A percentile compares a stretch with the other conserved stretches of the same genome.
These are phyloP conservation scores for Amphipoea lucens DNA, from an alignment of 2,888 invertebrate species.

Conservation along the genomic window DNA sequence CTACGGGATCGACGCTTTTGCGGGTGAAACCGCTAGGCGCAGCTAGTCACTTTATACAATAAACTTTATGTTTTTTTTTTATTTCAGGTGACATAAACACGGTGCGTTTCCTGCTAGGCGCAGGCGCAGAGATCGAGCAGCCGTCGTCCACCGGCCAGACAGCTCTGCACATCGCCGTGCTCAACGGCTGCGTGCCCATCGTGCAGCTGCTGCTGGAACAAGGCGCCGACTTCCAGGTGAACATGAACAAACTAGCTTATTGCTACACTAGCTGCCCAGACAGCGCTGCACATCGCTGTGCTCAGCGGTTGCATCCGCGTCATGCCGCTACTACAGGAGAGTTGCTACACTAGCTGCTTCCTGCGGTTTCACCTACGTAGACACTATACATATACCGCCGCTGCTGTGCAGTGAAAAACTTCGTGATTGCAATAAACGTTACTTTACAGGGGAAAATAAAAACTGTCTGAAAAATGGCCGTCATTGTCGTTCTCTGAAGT, in stretches of 20 bases:
- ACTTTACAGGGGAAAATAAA: neutral
- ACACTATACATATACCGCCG: too few relatives aligned
- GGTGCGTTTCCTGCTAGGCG: constrained; percentile 82
- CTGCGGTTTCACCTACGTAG: neutral
- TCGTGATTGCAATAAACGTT: neutral
- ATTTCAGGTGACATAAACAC: constrained; percentile 81
- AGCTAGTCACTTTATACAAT: neutral
- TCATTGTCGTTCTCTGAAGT: neutral
- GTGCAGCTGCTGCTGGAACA: constrained; percentile 85
- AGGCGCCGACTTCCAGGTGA: constrained; percentile 83
- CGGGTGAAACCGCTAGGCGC: too few relatives aligned
- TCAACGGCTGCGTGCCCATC: constrained; percentile 75
- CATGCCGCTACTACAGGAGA: constrained; percentile 83
- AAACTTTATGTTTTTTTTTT: neutral
- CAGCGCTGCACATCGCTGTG: constrained; percentile 88
- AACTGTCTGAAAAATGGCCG: neutral
- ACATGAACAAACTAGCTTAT: neutral
- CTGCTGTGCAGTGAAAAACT: neutral
- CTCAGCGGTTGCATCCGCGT: constrained; percentile 77
- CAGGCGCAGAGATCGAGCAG: constrained; percentile 87
- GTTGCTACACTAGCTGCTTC: neutral
- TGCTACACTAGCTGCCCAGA: constrained; percentile 74
- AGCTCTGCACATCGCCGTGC: constrained; percentile 88
- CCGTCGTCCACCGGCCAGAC: constrained; percentile 80
- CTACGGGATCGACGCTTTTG: too few relatives aligned